Conservation (phyloP, 2,797 vertebrate genomes). For the Kryptopterus vitreolus region DNA sequence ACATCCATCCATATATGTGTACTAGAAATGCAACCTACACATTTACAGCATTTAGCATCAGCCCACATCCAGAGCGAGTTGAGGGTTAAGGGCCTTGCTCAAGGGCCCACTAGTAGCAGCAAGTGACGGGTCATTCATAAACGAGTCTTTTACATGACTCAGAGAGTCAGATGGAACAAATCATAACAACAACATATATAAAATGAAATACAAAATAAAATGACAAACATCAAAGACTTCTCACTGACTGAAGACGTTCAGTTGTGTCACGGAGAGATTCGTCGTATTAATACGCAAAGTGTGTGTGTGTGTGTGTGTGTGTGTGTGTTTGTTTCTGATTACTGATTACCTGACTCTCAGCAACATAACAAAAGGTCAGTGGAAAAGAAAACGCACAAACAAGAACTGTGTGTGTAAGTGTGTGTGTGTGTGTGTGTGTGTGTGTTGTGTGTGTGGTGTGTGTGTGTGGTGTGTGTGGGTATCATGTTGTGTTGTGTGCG, state of each 20-base stretch:
- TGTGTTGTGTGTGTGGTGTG: conserved; percentile 6
- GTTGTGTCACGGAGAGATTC: background rate
- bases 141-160: no score
- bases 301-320: conserved; percentile 17
- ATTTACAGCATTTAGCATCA: no score
- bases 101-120: no score
- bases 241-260: background rate
- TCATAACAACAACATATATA: no score
- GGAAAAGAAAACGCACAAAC: conserved; percentile 18
- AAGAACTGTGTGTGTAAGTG: background rate
- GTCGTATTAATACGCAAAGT: background rate
- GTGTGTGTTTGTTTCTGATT: conserved; percentile 8
- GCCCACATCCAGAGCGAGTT: no score
- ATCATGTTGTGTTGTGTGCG: conserved; percentile 48
- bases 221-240: no score
- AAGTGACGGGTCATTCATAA: no score
- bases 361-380: conserved; percentile 31
- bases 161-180: no score
- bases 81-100: no score
- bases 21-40: no score
- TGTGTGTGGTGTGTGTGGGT: conserved; percentile 33
- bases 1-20: no score
- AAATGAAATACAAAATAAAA: no score
- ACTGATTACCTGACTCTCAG: conserved; percentile 25
- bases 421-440: conserved; percentile 20